A percentile compares a stretch with the other conserved stretches of the same genome.
Evolutionary conservation across 2,113 vertebrate genomes (phyloP).

Genomic region (Pachycephala philippinensis): DNA sequence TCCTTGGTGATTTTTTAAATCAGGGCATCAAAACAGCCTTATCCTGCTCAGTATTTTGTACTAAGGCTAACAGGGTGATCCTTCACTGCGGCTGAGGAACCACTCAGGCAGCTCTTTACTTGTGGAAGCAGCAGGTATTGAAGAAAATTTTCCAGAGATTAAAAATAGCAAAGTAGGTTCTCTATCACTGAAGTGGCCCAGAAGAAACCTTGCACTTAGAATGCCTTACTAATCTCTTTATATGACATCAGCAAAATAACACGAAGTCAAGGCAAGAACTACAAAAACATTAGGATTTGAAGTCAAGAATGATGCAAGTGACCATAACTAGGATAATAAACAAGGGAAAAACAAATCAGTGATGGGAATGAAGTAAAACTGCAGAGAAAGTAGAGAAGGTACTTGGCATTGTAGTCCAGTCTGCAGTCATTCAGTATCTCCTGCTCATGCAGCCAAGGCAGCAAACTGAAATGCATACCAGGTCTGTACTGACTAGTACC

Average conservation of each 20-base stretch:
- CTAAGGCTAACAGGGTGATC: not conserved
- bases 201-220: not conserved
- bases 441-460: not conserved
- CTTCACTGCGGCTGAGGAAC: accelerated
- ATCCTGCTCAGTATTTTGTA: not conserved
- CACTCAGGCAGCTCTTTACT: not conserved
- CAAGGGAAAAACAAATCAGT: not conserved
- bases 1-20: not conserved
- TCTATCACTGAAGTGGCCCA: not conserved
- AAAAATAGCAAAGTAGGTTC: not conserved
- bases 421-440: not conserved
- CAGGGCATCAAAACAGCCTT: not conserved
- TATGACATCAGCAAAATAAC: not conserved
- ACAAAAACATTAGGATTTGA: not conserved
- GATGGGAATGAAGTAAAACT: not conserved
- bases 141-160: not conserved
- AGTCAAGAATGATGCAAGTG: not conserved
- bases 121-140: not conserved
- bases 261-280: not conserved
- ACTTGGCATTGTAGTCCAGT: not conserved
- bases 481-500: not conserved
- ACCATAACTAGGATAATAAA: not conserved
- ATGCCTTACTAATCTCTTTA: not conserved
- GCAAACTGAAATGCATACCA: not conserved
- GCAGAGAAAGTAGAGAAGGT: not conserved